These are phyloP conservation scores for Hemiscyllium ocellatum DNA, from an alignment of 2,113 vertebrate genomes.

Conservation along the genomic window DNA sequence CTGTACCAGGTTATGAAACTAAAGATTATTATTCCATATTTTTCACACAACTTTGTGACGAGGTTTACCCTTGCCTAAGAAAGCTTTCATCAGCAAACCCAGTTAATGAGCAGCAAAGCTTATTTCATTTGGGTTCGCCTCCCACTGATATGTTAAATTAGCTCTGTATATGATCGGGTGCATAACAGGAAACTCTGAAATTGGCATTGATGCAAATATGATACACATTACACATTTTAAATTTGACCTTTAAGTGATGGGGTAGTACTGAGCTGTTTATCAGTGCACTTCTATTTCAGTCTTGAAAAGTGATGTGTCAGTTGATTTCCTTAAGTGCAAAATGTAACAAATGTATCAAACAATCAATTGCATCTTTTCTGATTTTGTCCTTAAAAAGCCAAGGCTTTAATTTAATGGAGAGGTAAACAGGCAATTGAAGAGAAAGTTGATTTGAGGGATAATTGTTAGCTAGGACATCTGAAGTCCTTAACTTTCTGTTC, in stretches of 20 bases:
- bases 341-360: not conserved
- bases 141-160: not conserved
- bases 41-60: not conserved
- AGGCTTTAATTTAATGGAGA: not conserved
- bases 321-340: not conserved
- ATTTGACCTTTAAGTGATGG: not conserved
- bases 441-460: too few species aligned
- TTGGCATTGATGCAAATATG: not conserved
- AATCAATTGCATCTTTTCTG: not conserved
- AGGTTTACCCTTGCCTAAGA: not conserved
- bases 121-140: not conserved
- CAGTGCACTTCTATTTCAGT: too few species aligned
- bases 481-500: too few species aligned
- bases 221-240: not conserved
- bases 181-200: not conserved
- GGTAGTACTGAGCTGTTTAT: too few species aligned
- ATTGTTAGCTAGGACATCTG: too few species aligned
- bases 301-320: not conserved
- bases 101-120: not conserved
- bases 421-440: too few species aligned
- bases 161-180: not conserved
- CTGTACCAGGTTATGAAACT: too few species aligned
- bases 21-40: too few species aligned
- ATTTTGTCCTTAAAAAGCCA: not conserved
- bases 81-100: not conserved